Base-by-base conservation (phyloP, 2,113 vertebrate species). In the Paradisaea rubra region DNA sequence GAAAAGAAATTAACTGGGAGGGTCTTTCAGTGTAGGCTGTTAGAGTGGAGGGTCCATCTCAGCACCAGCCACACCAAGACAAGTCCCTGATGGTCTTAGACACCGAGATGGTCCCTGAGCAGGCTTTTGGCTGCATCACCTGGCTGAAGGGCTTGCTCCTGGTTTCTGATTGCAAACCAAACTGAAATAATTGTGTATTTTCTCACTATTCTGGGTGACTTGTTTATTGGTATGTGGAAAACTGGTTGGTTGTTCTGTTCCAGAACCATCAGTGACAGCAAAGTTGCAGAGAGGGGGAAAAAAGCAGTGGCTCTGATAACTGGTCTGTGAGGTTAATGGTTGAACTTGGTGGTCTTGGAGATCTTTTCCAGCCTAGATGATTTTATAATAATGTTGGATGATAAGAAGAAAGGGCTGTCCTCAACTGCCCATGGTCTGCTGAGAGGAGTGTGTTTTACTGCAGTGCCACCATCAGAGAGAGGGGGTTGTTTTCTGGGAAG, bases 391-490 rank as follows among this genome's bases (percentile, higher is more conserved):
- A 18, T 11, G 28, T 13, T 80, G 41, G 30, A 22, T 70, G 47
- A 21, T 37, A 25, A 39, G 37, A 23, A 57, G 41, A n/a, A 39
- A 18, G 16, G 24, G 11, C 42, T 80, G 19, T 69, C 28, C 22
- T 76, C 71, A 60, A 0, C 12, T 56, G 44, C 14, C n/a, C 0
- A 0, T 2, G 1, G 11, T 41, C 65, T 54, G 12, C 60, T 85
- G 30, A 11, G n/a, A 42, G 23, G 8, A 50, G 9, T 2, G 0
- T 52, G 23, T 59, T 84, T 69, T 64, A 22, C 33, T 45, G 35
- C n/a, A 28, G 7, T 39, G 24, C 30, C 14, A 18, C 27, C 18
- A 9, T 80, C 50, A 27, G 25, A 30, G 10, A 15, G 3, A 41
- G 5, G 6, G 1, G 1, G 1, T 52, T 68, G 27, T 30, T 81